Evolutionary conservation across 2,888 invertebrate species (phyloP).

Genomic region (Altica lythri): DNA sequence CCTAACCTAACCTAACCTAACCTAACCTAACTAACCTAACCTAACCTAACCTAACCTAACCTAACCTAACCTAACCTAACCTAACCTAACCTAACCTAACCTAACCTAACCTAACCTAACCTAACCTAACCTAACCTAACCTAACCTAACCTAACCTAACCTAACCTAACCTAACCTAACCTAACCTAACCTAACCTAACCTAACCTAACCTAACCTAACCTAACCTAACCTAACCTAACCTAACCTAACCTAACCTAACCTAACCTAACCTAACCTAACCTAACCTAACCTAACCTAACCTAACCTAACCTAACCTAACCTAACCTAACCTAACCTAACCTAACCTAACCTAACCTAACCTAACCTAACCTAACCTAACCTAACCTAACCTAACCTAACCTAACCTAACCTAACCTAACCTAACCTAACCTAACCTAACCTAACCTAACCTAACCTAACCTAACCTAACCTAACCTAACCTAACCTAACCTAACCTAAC

Average conservation of each 20-base stretch:
- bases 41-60: slow-evolving; percentile 35
- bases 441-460: too few species aligned
- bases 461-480: too few species aligned
- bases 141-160: slow-evolving; percentile 36
- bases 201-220: slow-evolving; percentile 33
- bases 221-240: slow-evolving; percentile 32
- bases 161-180: slow-evolving; percentile 36
- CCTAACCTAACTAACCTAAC: slow-evolving; percentile 36
- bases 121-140: slow-evolving; percentile 35
- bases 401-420: slow-evolving; percentile 31
- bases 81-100: slow-evolving; percentile 36
- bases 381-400: slow-evolving; percentile 33
- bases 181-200: slow-evolving; percentile 37
- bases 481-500: too few species aligned
- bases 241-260: slow-evolving; percentile 36
- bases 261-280: slow-evolving; percentile 36
- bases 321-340: slow-evolving; percentile 35
- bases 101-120: slow-evolving; percentile 34
- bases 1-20: slow-evolving; percentile 34
- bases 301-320: slow-evolving; percentile 36
- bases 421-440: too few species aligned
- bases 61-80: slow-evolving; percentile 36
- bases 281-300: slow-evolving; percentile 35
- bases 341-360: slow-evolving; percentile 36
- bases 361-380: slow-evolving; percentile 34